phyloP scores from a whole-genome alignment of 2,888 invertebrate genomes.

The Erebia epiphron region DNA sequence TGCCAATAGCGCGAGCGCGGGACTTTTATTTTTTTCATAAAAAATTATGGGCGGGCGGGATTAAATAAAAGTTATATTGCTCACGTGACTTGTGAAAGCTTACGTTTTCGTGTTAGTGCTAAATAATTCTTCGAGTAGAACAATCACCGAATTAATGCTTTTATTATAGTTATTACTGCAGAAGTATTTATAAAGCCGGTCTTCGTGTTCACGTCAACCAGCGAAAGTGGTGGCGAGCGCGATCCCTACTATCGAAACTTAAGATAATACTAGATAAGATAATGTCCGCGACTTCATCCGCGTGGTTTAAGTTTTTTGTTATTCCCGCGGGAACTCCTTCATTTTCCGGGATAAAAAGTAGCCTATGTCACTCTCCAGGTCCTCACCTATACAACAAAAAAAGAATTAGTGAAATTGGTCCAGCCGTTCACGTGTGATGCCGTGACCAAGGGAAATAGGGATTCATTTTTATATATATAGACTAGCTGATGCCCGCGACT shows the following conservation, averaged over 20 bases:
- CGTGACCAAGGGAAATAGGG: too few species aligned
- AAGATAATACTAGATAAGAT: too few species aligned
- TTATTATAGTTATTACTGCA: not conserved
- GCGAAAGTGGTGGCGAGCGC: not conserved
- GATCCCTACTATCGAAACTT: not conserved
- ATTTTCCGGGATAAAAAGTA: too few species aligned
- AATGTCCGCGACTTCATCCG: too few species aligned
- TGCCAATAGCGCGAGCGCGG: slow-evolving; percentile 36
- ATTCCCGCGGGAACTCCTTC: too few species aligned
- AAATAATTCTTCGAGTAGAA: not conserved
- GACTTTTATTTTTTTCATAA: slow-evolving; percentile 40
- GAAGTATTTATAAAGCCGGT: not conserved
- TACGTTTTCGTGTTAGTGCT: not conserved
- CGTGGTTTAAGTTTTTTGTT: too few species aligned
- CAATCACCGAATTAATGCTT: not conserved
- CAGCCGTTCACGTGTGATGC: too few species aligned
- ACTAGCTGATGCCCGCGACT: too few species aligned
- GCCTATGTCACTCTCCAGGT: too few species aligned
- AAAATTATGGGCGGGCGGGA: slow-evolving; percentile 35
- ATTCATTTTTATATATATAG: too few species aligned
- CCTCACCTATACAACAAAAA: too few species aligned
- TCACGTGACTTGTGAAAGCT: slow-evolving; percentile 24
- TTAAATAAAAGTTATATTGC: slow-evolving; percentile 40
- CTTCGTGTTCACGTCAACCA: not conserved
- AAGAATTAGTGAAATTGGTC: too few species aligned